Percentiles rank a stretch among this genome's conserved stretches.
These are phyloP conservation scores for Diplolepis rosae DNA, from an alignment of 2,888 invertebrate species.

Conservation along the genomic window DNA sequence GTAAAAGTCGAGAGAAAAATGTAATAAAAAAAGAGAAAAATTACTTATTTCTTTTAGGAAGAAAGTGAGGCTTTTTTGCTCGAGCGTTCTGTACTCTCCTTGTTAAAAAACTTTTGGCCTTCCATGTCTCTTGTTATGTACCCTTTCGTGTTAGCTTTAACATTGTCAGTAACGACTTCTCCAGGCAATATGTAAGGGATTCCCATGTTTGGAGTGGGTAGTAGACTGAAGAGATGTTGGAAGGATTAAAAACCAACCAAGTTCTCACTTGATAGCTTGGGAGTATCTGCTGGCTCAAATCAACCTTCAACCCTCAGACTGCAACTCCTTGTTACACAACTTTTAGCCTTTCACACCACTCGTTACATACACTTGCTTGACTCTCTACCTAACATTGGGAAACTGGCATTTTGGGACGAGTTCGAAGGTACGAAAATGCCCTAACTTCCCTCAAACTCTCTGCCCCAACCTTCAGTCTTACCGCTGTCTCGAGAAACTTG, in stretches of 20 bases:
- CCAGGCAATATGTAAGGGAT: neutral
- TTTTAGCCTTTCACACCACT: slow-evolving; percentile 38
- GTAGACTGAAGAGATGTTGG: neutral
- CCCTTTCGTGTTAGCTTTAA: slow-evolving; percentile 3
- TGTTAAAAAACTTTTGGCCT: slow-evolving; percentile 49
- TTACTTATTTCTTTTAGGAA: neutral
- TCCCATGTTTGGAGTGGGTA: neutral
- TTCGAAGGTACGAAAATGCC: slow-evolving; percentile 21
- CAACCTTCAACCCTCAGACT: slow-evolving; percentile 11
- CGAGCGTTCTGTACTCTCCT: slow-evolving; percentile 30
- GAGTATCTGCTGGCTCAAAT: slow-evolving; percentile 13
- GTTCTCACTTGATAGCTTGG: slow-evolving; percentile 4
- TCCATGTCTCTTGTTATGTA: slow-evolving; percentile 27
- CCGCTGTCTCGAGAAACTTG: neutral
- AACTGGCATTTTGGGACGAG: slow-evolving; percentile 33
- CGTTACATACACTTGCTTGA: slow-evolving; percentile 42
- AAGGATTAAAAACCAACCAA: slow-evolving; percentile 25
- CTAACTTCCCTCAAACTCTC: neutral
- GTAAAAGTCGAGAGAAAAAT: neutral
- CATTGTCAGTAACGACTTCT: neutral
- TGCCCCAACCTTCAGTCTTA: neutral
- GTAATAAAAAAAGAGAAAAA: neutral
- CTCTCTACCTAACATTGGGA: slow-evolving; percentile 40
- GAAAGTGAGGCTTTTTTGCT: slow-evolving; percentile 1
- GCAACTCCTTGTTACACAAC: slow-evolving; percentile 39